Evolutionary conservation across 2,888 invertebrate species (phyloP).

Genomic region (Balanococcus diminutus): DNA sequence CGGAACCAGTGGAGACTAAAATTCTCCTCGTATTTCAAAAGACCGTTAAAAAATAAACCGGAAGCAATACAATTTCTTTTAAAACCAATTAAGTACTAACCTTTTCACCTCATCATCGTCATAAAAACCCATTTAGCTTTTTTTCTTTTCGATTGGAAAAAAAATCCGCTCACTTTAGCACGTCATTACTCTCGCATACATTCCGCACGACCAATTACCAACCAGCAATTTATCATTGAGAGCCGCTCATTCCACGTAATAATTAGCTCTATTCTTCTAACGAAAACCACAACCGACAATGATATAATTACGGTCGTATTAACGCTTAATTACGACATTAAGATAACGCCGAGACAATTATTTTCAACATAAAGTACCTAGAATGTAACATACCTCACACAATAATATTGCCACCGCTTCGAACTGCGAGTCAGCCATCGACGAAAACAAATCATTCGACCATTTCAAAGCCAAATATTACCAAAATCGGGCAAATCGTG

Average conservation of each 20-base stretch:
- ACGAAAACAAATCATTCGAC: not conserved
- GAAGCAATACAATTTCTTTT: no score
- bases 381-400: not conserved
- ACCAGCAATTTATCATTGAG: not conserved
- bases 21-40: no score
- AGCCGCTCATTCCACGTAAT: constrained; percentile 11
- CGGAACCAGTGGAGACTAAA: no score
- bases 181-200: not conserved
- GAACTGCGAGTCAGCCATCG: not conserved
- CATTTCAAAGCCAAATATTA: not conserved
- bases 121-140: not conserved
- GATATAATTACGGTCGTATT: constrained; percentile 22
- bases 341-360: constrained; percentile 10
- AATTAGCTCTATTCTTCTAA: constrained; percentile 8
- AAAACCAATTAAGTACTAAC: not conserved
- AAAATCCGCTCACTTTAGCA: not conserved
- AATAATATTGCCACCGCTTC: not conserved
- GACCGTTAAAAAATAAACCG: no score
- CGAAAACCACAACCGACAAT: constrained; percentile 12
- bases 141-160: not conserved
- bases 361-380: not conserved
- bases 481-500: not conserved
- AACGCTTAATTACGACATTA: constrained; percentile 22
- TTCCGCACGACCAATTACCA: not conserved
- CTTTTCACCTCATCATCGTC: not conserved